These are phyloP conservation scores for Pseudoips prasinana DNA, from an alignment of 2,888 invertebrate genomes.

Conservation along the genomic window DNA sequence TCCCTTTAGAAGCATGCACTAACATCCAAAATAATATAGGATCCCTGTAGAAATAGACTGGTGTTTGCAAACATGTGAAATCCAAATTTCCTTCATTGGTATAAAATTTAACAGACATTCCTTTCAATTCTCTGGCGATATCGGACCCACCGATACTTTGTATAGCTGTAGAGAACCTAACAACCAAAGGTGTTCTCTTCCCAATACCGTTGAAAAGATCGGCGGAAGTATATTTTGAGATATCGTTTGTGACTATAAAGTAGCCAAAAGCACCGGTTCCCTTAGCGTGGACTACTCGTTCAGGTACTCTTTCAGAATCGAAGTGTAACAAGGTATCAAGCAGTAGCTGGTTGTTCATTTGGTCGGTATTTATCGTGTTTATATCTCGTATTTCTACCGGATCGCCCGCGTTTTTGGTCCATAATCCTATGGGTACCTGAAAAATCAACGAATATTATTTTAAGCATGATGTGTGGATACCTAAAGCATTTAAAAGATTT, in stretches of 20 bases:
- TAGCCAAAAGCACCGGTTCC: conserved; percentile 92
- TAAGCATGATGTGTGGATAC: no score
- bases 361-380: conserved; percentile 39
- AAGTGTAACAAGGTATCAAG: conserved; percentile 88
- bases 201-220: conserved; percentile 82
- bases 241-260: conserved; percentile 91
- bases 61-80: conserved; percentile 70
- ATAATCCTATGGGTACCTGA: conserved; percentile 40
- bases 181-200: conserved; percentile 80
- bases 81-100: conserved; percentile 50
- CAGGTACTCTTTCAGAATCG: conserved; percentile 90
- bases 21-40: conserved; percentile 76
- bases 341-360: conserved; percentile 58
- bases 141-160: conserved; percentile 85
- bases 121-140: conserved; percentile 48
- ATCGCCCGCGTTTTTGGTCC: conserved; percentile 87
- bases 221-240: conserved; percentile 83
- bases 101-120: conserved; percentile 60
- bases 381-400: conserved; percentile 86
- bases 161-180: conserved; percentile 81
- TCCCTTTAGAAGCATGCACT: conserved; percentile 78
- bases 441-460: conserved; percentile 7
- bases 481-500: no score
- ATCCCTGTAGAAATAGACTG: conserved; percentile 81
- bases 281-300: conserved; percentile 95